Conservation (phyloP, 2,888 invertebrate species). For the Fissipunctia ypsillon region DNA sequence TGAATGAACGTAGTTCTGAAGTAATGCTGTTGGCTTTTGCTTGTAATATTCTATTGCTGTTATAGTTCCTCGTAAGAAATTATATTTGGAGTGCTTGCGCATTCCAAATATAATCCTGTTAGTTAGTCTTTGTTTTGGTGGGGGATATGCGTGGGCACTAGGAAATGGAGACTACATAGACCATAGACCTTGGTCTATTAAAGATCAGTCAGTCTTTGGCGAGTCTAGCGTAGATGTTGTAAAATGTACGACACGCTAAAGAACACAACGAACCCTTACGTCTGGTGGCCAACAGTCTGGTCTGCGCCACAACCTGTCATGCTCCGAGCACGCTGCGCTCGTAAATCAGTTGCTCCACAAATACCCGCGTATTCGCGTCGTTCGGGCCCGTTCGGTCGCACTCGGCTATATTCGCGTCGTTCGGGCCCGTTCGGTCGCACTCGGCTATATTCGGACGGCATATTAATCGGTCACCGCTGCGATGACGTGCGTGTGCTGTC, state of each 20-base stretch:
- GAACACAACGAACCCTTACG: constrained; percentile 3
- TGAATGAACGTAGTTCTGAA: constrained; percentile 26
- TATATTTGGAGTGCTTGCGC: neutral
- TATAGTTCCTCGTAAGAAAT: neutral
- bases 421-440: constrained; percentile 27
- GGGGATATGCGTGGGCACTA: neutral
- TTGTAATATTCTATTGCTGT: neutral
- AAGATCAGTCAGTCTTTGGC: neutral
- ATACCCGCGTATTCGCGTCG: constrained; percentile 29
- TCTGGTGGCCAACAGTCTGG: constrained; percentile 4
- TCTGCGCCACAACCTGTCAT: constrained; percentile 19
- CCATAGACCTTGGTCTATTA: neutral
- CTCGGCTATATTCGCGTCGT: constrained; percentile 41
- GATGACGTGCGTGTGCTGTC: constrained; percentile 25
- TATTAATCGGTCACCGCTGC: constrained; percentile 38
- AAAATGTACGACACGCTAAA: neutral
- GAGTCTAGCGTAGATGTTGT: neutral
- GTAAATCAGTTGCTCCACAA: constrained; percentile 49
- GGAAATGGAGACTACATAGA: neutral
- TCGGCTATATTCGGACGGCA: constrained; percentile 44
- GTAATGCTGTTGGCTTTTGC: neutral
- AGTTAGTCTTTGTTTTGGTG: neutral
- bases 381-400: constrained; percentile 25
- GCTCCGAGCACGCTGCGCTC: constrained; percentile 13
- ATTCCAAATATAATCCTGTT: neutral